Evolutionary conservation across 2,888 invertebrate species (phyloP).

Genomic region (Hoplodrina ambigua): DNA sequence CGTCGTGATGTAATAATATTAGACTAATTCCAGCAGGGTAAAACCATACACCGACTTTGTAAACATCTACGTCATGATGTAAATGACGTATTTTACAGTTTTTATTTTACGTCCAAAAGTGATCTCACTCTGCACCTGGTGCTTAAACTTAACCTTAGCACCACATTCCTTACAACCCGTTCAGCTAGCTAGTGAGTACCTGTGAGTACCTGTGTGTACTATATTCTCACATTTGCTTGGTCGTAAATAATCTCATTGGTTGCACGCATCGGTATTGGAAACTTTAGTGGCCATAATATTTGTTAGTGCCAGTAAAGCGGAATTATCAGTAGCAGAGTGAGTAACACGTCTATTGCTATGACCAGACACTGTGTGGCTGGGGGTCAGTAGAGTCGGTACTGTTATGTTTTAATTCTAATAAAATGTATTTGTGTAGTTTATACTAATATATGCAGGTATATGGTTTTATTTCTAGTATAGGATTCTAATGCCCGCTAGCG

Average conservation of each 20-base stretch:
- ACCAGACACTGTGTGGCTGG: neutral
- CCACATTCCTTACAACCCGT: conserved; percentile 1
- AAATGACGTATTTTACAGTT: neutral
- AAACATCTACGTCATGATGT: neutral
- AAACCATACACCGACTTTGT: neutral
- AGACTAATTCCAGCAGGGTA: too few relatives aligned
- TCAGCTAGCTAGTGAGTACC: neutral
- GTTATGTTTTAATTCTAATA: neutral
- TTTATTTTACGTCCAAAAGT: conserved; percentile 8
- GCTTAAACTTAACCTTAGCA: neutral
- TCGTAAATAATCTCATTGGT: conserved; percentile 49
- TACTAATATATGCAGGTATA: too few relatives aligned
- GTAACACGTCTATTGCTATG: conserved; percentile 23
- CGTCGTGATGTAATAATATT: neutral
- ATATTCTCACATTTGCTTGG: conserved; percentile 40
- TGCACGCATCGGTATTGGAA: conserved; percentile 46
- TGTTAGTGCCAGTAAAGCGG: conserved; percentile 51
- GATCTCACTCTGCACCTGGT: conserved; percentile 6
- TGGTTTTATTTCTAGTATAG: too few relatives aligned
- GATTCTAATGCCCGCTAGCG: too few relatives aligned
- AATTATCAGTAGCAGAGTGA: conserved; percentile 44
- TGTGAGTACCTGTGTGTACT: neutral
- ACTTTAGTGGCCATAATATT: conserved; percentile 54
- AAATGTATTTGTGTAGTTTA: neutral
- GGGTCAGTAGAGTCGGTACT: neutral